Evolutionary conservation across 2,113 vertebrate genomes (phyloP).

Genomic region (Oreochromis spilurus): DNA sequence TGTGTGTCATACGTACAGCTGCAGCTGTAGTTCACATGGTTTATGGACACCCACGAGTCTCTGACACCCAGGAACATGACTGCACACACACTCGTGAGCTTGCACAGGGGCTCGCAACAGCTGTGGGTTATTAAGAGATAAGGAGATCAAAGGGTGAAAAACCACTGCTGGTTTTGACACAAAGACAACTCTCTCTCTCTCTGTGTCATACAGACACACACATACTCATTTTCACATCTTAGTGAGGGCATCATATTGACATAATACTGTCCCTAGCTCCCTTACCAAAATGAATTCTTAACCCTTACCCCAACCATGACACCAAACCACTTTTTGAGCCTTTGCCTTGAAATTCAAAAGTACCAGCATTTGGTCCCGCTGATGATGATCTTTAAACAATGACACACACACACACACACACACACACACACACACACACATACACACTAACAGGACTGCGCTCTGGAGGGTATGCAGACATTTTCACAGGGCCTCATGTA

Average conservation of each 20-base stretch:
- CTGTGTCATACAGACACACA: not conserved
- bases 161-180: not conserved
- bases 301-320: not conserved
- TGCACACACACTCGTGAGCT: not conserved
- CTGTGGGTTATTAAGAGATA: not conserved
- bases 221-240: not conserved
- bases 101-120: not conserved
- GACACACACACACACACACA: not conserved
- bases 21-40: not conserved
- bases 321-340: not conserved
- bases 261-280: not conserved
- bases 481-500: not conserved
- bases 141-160: not conserved
- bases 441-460: not conserved
- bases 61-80: not conserved
- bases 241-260: not conserved
- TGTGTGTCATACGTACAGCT: not conserved
- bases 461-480: not conserved
- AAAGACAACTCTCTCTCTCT: not conserved
- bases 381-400: not conserved
- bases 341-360: not conserved
- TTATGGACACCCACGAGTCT: not conserved
- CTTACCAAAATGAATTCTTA: not conserved
- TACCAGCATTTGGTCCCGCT: not conserved
- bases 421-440: no score